Evolutionary conservation across 1,140 invertebrate genomes (phyloP), one percentile per base, ranked within the genome.

Genomic region (Procambarus clarkii): DNA sequence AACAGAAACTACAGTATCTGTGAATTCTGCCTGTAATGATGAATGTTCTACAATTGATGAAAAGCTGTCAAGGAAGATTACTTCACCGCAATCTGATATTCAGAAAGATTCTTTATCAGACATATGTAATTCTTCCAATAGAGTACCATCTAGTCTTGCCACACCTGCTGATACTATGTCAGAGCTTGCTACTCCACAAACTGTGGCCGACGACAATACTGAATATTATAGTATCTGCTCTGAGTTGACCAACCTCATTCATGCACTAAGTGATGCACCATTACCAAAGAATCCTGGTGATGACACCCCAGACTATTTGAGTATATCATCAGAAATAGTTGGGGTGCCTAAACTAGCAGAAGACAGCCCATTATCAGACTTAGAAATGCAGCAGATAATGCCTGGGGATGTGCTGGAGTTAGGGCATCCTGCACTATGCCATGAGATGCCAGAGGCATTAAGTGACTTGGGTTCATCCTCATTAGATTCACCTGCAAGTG

Each of bases 191-290:
- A 80, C 89, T 15, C 82, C 81, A 15, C 74, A 91, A 21, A 91
- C 81, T 71, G 34, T 91, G 45, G 64, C 89, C 48, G 80, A 84
- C 18, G 88, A 90, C 50, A 60, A 60, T 50, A 69, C 82, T 24
- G 89, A 91, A 34, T 91, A 91, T 69, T 85, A 50, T 50, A 85
- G 82, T 54, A 85, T 91, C 48, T 80, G 82, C 44, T 85, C 81
- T 50, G 82, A 91, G 64, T 54, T 91, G 11, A 64, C 89, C 50
- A 84, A 85, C 60, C 46, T 83, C 44, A 46, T 71, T n/a, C 24
- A 79, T 54, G 45, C 77, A 48, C 79, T 80, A 5, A 46, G 48
- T 48, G 60, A 86, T 50, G 46, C 69, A 50, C 64, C n/a, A 58
- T 50, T 71, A 34, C 64, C 24, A 81, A 81, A 81, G 44, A 48